These are phyloP conservation scores for Carpatolechia fugitivella DNA, from an alignment of 2,888 invertebrate species.

Conservation along the genomic window DNA sequence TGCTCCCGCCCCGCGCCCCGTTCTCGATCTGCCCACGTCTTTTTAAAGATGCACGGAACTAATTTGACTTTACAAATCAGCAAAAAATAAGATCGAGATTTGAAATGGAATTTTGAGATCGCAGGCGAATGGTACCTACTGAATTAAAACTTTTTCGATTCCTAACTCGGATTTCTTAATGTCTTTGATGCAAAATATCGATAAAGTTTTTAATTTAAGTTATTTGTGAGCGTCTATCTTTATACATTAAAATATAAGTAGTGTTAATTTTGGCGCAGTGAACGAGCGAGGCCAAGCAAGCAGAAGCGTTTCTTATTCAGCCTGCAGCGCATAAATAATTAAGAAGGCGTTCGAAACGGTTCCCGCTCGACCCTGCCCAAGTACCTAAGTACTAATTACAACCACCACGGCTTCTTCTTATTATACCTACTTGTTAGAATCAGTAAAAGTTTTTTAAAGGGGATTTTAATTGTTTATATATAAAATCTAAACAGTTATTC, in stretches of 20 bases:
- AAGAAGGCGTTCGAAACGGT: constrained; percentile 60
- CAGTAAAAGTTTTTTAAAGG: too few species aligned
- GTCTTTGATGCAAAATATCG: background rate
- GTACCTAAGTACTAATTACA: constrained; percentile 60
- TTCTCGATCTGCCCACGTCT: constrained; percentile 41
- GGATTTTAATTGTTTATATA: too few species aligned
- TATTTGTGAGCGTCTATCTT: background rate
- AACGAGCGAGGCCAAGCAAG: constrained; percentile 25
- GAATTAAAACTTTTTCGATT: constrained; percentile 11
- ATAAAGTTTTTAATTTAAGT: background rate
- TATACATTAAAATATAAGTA: background rate
- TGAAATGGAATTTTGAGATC: constrained; percentile 13
- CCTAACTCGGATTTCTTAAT: constrained; percentile 1
- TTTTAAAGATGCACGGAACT: constrained; percentile 48
- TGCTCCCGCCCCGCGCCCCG: constrained; percentile 27
- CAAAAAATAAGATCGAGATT: constrained; percentile 23
- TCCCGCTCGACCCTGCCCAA: constrained; percentile 41
- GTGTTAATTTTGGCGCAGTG: constrained; percentile 55
- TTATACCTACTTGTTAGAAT: too few species aligned
- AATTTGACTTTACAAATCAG: constrained; percentile 42
- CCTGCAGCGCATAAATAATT: constrained; percentile 70
- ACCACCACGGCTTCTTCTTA: constrained; percentile 38
- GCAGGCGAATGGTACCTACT: constrained; percentile 1
- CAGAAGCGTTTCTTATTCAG: constrained; percentile 53
- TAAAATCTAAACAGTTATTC: background rate